phyloP scores from a whole-genome alignment of 2,797 vertebrate genomes.

The Squalus acanthias region DNA sequence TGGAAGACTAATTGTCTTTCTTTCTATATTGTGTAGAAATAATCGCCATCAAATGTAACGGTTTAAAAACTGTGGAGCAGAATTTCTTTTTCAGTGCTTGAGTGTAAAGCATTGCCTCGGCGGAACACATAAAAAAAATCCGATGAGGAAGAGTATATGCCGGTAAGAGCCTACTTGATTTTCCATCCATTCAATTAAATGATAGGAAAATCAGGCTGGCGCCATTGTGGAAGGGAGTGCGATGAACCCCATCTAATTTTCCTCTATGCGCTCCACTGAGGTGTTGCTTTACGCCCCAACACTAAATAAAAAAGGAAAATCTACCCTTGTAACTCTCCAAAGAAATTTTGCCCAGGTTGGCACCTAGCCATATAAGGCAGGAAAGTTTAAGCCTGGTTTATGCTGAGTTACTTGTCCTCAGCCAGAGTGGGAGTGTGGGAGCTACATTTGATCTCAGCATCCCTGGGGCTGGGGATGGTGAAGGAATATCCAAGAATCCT shows the following conservation, averaged over 20 bases:
- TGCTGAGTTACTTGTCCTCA: neutral
- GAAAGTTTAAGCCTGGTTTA: neutral
- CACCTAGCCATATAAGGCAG: neutral
- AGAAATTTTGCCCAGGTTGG: neutral
- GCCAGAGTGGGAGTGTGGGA: neutral
- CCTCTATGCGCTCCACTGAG: neutral
- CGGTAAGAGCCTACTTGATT: neutral
- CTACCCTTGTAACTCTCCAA: neutral
- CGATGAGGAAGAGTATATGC: neutral
- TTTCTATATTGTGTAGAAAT: neutral
- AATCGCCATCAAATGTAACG: neutral
- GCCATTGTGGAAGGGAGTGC: neutral
- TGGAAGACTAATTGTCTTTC: neutral
- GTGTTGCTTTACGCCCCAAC: neutral
- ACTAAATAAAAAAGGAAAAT: neutral
- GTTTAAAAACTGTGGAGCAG: neutral
- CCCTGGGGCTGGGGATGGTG: neutral
- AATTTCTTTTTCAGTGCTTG: neutral
- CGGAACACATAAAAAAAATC: neutral
- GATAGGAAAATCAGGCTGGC: neutral
- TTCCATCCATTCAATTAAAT: neutral
- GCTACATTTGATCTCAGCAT: neutral
- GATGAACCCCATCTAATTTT: neutral
- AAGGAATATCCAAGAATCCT: neutral
- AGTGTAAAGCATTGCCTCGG: neutral